Evolutionary conservation across 2,888 invertebrate genomes (phyloP), one percentile per base, ranked within the genome.

Genomic region (Ptychoptera contaminata): DNA sequence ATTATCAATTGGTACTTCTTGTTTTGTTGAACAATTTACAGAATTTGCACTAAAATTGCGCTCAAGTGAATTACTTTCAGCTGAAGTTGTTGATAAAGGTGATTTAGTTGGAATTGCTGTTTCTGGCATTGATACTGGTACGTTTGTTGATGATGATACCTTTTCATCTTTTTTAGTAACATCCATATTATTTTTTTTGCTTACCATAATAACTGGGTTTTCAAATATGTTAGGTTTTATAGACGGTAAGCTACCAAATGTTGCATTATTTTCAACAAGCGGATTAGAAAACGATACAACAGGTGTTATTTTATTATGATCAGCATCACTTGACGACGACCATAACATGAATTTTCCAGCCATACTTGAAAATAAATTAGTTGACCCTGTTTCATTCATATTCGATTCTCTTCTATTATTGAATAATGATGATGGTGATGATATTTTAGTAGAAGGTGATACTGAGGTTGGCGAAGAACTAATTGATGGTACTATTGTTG

Each of bases 181-280:
- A 30, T n/a, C 23, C 8, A 32, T 32, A 32, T 32, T 11, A 30
- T 16, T 44, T n/a, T 35, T 23, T 10, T 23, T 10, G 12, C 6
- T 30, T 3, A 34, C 35, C n/a, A 59, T 48, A 49, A 62, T 63
- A 12, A 60, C 47, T 1, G 60, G 56, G 36, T 63, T 62, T 43
- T 63, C 63, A 37, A 61, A 52, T 46, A 63, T 57, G 11, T 59
- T 60, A 14, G 62, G 58, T 14, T 62, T 55, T 31, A 65, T 48
- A 10, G 59, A 45, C 1, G 63, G 60, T 8, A 56, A 54, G 46
- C 62, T 59, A 31, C 65, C 64, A 50, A 65, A 64, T 11, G 62
- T 64, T 1, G 56, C 51, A 50, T 63, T 63, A 48, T 60, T 63
- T 47, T 62, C 60, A 1, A 54, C 55, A 46, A 62, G 46, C 1